These are phyloP conservation scores for Abramis brama DNA, from an alignment of 2,113 vertebrate genomes.

Conservation along the genomic window DNA sequence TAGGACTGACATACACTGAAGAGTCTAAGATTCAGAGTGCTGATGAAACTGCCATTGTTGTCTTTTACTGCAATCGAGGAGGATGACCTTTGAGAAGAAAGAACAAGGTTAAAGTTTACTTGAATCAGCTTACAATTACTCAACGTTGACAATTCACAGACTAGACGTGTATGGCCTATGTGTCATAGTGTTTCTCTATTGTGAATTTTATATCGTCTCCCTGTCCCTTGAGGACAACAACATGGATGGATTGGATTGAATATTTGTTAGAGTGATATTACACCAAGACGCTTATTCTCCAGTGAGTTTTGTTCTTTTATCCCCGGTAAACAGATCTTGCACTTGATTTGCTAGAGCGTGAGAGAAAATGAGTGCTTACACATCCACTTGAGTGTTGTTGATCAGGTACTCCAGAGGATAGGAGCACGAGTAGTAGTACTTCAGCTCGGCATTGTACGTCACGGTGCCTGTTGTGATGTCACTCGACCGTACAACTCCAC, in stretches of 20 bases:
- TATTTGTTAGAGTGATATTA: not conserved
- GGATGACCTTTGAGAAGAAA: conserved; percentile 59
- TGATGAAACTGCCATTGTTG: conserved; percentile 77
- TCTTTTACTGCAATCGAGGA: conserved; percentile 73
- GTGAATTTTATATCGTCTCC: not conserved
- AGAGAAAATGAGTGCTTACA: conserved; percentile 64
- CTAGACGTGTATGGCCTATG: not conserved
- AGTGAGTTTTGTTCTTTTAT: not conserved
- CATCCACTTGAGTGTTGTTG: conserved; percentile 74
- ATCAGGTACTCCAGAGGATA: conserved; percentile 76
- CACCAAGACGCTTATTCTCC: not conserved
- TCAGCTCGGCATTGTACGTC: conserved; percentile 72
- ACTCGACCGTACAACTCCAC: conserved; percentile 65
- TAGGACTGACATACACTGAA: conserved; percentile 64
- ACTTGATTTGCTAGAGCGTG: not conserved
- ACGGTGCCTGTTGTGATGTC: conserved; percentile 65
- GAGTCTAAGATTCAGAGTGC: conserved; percentile 70
- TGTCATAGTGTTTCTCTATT: not conserved
- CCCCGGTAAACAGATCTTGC: not conserved
- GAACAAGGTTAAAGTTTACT: not conserved
- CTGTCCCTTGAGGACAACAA: not conserved
- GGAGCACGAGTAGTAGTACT: conserved; percentile 76
- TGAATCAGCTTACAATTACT: not conserved
- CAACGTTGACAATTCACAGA: not conserved
- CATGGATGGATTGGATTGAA: not conserved